phyloP scores from a whole-genome alignment of 2,888 invertebrate species.

The Netelia fuscicornis region DNA sequence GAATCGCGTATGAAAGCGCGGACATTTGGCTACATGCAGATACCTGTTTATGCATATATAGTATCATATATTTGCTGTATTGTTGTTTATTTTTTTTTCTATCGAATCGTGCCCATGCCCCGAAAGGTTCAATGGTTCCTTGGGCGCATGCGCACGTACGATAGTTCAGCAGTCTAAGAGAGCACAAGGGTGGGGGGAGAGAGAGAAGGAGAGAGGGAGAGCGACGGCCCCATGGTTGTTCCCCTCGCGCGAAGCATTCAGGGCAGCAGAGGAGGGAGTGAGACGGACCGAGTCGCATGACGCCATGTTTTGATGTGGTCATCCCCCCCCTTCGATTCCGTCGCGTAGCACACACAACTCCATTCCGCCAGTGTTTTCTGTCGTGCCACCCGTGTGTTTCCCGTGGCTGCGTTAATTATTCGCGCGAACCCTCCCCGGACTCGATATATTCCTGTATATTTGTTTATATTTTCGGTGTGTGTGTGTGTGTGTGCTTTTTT shows the following conservation, averaged over 20 bases:
- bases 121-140: slow-evolving; percentile 75
- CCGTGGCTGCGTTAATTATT: slow-evolving; percentile 68
- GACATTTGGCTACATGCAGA: neutral
- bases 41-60: neutral
- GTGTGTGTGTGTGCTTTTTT: neutral
- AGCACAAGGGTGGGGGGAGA: slow-evolving; percentile 5
- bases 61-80: slow-evolving; percentile 32
- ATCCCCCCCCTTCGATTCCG: slow-evolving; percentile 73
- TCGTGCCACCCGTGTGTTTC: slow-evolving; percentile 68
- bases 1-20: neutral
- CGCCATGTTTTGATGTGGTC: slow-evolving; percentile 84
- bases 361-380: slow-evolving; percentile 75
- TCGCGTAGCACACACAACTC: slow-evolving; percentile 56
- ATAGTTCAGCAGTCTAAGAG: slow-evolving; percentile 36
- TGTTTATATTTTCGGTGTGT: neutral
- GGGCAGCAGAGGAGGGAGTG: slow-evolving; percentile 71
- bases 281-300: slow-evolving; percentile 73
- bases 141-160: slow-evolving; percentile 70
- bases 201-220: slow-evolving; percentile 43
- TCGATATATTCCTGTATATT: slow-evolving; percentile 2
- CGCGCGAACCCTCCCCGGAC: slow-evolving; percentile 55
- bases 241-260: slow-evolving; percentile 65
- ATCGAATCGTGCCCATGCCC: slow-evolving; percentile 52
- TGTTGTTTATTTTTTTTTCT: slow-evolving; percentile 45
- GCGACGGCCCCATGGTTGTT: slow-evolving; percentile 70